Evolutionary conservation across 2,797 vertebrate species (phyloP).

Genomic region (Somateria mollissima): DNA sequence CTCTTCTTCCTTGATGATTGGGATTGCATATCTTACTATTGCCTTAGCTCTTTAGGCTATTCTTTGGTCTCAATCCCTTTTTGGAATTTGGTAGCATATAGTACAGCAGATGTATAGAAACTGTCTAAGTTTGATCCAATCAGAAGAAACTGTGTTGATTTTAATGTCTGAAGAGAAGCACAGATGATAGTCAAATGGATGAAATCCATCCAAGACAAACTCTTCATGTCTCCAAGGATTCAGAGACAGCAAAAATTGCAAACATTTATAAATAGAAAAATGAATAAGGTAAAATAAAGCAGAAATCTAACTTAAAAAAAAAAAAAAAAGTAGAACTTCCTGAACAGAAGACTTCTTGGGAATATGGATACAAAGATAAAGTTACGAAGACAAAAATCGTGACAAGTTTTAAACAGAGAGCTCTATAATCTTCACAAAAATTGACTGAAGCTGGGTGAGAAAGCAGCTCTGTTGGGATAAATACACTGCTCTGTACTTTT

Average conservation of each 20-base stretch:
- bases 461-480: not conserved
- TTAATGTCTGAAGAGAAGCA: not conserved
- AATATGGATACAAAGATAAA: not conserved
- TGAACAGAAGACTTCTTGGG: not conserved
- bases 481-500: not conserved
- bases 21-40: not conserved
- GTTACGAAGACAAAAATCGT: not conserved
- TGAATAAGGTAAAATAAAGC: not conserved
- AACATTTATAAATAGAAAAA: not conserved
- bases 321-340: not conserved
- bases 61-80: not conserved
- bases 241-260: not conserved
- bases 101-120: not conserved
- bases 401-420: not conserved
- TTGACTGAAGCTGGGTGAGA: not conserved
- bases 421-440: not conserved
- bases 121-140: not conserved
- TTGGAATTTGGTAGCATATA: not conserved
- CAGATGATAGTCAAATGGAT: not conserved
- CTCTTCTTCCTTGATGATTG: rapidly evolving
- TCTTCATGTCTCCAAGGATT: not conserved
- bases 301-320: not conserved
- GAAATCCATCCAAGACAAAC: not conserved
- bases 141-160: not conserved
- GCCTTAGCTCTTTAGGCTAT: not conserved